Evolutionary conservation across 2,888 invertebrate genomes (phyloP).

Genomic region (Polia nebulosa): DNA sequence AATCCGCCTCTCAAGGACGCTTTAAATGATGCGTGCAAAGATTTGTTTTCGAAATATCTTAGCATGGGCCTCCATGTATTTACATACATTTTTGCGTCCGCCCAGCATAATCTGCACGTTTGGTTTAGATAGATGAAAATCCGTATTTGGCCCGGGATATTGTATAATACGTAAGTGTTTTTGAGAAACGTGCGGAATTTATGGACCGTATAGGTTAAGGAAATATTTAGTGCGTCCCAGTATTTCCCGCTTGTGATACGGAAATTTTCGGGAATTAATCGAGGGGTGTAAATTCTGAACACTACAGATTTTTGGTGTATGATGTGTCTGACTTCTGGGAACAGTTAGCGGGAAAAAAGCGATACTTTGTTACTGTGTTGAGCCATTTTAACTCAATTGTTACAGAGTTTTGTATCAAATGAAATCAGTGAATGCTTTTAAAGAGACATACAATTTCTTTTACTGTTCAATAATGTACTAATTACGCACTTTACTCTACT

Average conservation of each 20-base stretch:
- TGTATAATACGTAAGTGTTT: slow-evolving; percentile 62
- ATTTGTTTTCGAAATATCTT: slow-evolving; percentile 56
- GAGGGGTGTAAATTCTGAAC: background rate
- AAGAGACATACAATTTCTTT: background rate
- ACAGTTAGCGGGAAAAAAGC: background rate
- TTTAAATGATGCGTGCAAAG: slow-evolving; percentile 44
- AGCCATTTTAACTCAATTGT: background rate
- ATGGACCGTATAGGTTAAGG: slow-evolving; percentile 44
- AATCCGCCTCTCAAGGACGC: slow-evolving; percentile 29
- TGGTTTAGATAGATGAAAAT: slow-evolving; percentile 57
- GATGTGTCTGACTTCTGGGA: background rate
- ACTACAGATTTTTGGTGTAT: background rate
- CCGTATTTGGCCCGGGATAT: slow-evolving; percentile 57
- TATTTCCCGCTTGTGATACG: slow-evolving; percentile 37
- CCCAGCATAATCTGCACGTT: slow-evolving; percentile 39
- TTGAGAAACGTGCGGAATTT: slow-evolving; percentile 56
- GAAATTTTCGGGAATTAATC: slow-evolving; percentile 35
- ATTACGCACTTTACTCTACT: background rate
- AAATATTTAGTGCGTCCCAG: slow-evolving; percentile 47
- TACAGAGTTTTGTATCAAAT: too few species aligned
- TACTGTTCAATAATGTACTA: too few species aligned
- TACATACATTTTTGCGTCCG: slow-evolving; percentile 56
- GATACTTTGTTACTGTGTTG: background rate
- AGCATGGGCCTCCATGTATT: slow-evolving; percentile 50
- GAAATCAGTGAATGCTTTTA: background rate